Percentiles rank a stretch among this genome's conserved stretches.
Evolutionary conservation across 2,888 invertebrate species (phyloP).

Genomic region (Sinopyrophorus schimmeli): DNA sequence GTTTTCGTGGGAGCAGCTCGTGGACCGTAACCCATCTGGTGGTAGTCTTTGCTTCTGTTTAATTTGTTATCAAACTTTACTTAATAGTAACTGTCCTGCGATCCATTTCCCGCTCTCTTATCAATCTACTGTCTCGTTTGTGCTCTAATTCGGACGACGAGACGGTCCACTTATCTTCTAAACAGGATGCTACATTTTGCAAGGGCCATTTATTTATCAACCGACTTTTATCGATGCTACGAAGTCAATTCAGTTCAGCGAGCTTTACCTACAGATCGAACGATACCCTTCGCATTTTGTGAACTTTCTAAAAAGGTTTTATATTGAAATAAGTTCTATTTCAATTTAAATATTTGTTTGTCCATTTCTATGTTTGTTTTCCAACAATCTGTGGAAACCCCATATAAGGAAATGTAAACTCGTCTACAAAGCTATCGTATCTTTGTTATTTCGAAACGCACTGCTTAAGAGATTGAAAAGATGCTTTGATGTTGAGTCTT

Average conservation of each 20-base stretch:
- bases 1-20: slow-evolving; percentile 28
- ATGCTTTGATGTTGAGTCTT: slow-evolving; percentile 42
- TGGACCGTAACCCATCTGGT: slow-evolving; percentile 32
- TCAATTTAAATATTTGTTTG: slow-evolving; percentile 37
- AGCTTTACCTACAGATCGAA: slow-evolving; percentile 26
- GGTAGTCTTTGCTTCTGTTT: slow-evolving; percentile 12
- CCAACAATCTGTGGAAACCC: slow-evolving; percentile 48
- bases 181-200: slow-evolving; percentile 27
- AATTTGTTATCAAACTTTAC: slow-evolving; percentile 22
- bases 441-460: slow-evolving; percentile 38
- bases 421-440: slow-evolving; percentile 36
- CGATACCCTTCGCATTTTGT: slow-evolving; percentile 14
- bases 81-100: slow-evolving; percentile 29
- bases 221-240: slow-evolving; percentile 27
- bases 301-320: slow-evolving; percentile 34
- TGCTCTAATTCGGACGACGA: slow-evolving; percentile 35
- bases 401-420: slow-evolving; percentile 50
- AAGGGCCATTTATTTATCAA: slow-evolving; percentile 33
- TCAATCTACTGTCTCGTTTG: slow-evolving; percentile 38
- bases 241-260: slow-evolving; percentile 26
- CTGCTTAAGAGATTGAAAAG: slow-evolving; percentile 40
- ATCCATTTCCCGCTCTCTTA: slow-evolving; percentile 36
- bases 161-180: slow-evolving; percentile 34
- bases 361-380: slow-evolving; percentile 49
- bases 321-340: slow-evolving; percentile 33